phyloP scores from a whole-genome alignment of 2,888 invertebrate species.

The Meloe dianella region DNA sequence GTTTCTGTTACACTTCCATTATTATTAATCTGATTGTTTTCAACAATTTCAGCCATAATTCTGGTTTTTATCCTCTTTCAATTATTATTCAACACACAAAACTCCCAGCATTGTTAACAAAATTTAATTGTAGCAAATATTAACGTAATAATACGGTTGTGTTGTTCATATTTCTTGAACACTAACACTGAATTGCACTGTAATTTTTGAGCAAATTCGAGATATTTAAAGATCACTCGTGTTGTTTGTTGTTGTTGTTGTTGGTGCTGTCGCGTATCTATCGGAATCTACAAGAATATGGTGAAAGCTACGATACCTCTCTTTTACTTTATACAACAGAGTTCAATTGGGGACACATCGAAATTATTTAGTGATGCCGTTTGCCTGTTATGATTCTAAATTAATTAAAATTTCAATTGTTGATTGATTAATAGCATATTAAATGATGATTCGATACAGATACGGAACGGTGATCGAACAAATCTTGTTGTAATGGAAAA shows the following conservation, averaged over 20 bases:
- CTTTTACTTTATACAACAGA: conserved; percentile 9
- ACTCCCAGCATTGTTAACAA: conserved; percentile 14
- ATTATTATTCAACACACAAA: conserved; percentile 18
- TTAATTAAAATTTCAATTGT: too few relatives aligned
- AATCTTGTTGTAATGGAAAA: background rate
- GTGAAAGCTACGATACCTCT: conserved; percentile 31
- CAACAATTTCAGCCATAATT: conserved; percentile 13
- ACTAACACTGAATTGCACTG: background rate
- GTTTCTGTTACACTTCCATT: conserved; percentile 13
- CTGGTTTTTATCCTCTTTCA: conserved; percentile 17
- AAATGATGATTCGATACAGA: background rate
- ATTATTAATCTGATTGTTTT: background rate
- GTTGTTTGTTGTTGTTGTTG: conserved; percentile 16
- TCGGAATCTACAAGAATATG: conserved; percentile 21
- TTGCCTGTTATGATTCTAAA: too few relatives aligned
- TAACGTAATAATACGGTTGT: background rate
- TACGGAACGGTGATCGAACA: background rate
- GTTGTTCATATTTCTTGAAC: background rate
- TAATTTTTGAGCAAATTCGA: background rate
- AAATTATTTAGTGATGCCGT: background rate
- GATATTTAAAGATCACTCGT: conserved; percentile 2
- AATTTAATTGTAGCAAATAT: background rate
- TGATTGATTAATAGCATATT: background rate
- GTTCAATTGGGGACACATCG: conserved; percentile 33
- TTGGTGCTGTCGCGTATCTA: conserved; percentile 20